Evolutionary conservation across 2,113 vertebrate species (phyloP).

Genomic region (Pygoscelis antarcticus): DNA sequence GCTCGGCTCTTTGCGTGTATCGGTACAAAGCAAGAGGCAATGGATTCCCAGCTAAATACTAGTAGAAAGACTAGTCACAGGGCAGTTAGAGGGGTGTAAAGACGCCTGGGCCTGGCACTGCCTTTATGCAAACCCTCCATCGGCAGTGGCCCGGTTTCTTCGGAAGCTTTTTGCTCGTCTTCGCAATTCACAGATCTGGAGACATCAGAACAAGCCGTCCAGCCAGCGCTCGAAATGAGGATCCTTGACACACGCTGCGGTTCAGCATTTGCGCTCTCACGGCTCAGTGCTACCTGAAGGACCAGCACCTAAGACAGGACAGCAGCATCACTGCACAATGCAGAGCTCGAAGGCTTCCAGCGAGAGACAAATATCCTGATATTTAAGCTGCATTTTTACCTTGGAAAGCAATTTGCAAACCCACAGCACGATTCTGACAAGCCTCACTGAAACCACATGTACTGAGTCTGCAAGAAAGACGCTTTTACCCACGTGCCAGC

Average conservation of each 20-base stretch:
- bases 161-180: background rate
- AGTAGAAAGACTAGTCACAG: accelerated
- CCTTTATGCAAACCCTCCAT: accelerated
- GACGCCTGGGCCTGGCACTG: background rate
- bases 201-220: background rate
- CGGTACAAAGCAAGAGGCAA: accelerated
- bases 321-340: background rate
- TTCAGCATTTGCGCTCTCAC: accelerated
- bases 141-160: accelerated
- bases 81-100: background rate
- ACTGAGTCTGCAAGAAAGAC: background rate
- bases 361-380: background rate
- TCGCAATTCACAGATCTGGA: background rate
- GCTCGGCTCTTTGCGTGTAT: accelerated
- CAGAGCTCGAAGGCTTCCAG: background rate
- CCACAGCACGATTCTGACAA: background rate
- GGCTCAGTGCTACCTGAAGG: background rate
- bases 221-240: accelerated
- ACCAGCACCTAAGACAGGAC: background rate
- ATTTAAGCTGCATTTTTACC: background rate
- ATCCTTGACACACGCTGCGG: accelerated
- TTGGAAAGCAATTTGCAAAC: constrained; percentile 16
- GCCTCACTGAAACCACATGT: background rate
- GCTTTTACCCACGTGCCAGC: background rate
- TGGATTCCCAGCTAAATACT: background rate